phyloP scores from a whole-genome alignment of 1,140 invertebrate species.

The Anastatus disparis region DNA sequence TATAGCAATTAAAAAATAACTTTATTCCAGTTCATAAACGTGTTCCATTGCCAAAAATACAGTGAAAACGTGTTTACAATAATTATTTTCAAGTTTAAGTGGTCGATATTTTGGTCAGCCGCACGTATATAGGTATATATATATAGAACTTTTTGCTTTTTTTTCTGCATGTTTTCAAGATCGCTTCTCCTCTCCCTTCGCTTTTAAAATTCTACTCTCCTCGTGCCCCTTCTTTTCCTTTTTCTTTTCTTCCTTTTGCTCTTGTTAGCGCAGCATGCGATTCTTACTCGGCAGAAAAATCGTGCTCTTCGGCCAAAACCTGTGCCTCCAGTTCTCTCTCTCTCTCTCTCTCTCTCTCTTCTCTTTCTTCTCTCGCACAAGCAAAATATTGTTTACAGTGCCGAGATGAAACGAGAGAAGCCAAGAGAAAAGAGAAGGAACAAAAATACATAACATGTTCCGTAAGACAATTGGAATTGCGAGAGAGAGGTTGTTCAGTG shows the following conservation, averaged over 20 bases:
- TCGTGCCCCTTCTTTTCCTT: not conserved
- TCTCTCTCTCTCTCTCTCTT: not conserved
- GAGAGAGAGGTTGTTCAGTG: not conserved
- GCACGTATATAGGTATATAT: no score
- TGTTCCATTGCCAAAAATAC: no score
- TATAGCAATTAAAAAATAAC: no score
- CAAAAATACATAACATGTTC: not conserved
- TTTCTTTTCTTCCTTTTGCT: constrained; percentile 19
- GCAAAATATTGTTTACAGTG: constrained; percentile 27
- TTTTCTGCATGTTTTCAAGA: no score
- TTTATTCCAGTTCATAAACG: no score
- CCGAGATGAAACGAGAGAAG: not conserved
- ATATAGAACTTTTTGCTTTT: not conserved
- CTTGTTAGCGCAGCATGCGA: constrained; percentile 15
- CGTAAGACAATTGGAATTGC: constrained; percentile 1
- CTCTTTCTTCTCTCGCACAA: not conserved
- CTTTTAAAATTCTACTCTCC: not conserved
- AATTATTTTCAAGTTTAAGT: constrained; percentile 20
- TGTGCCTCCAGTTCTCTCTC: constrained; percentile 35
- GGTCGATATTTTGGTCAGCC: no score
- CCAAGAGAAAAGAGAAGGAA: not conserved
- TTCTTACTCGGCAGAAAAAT: not conserved
- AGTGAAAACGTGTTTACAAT: not conserved
- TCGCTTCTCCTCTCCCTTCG: not conserved
- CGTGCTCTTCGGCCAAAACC: constrained; percentile 27